Conservation (phyloP, 2,888 invertebrate species). For the Chouioia cunea region DNA sequence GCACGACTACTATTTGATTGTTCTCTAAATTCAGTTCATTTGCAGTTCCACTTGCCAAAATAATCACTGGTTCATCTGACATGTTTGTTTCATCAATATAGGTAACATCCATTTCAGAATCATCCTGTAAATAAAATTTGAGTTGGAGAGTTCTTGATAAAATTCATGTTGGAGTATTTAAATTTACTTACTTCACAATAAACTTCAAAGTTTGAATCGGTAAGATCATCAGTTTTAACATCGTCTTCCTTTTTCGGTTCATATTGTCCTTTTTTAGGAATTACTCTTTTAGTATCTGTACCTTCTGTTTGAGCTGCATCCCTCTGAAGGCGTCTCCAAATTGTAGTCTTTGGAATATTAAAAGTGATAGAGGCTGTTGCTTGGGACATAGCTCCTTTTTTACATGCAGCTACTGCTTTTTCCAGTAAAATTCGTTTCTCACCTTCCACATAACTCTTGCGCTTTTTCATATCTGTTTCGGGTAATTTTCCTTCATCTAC, state of each 20-base stretch:
- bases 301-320: constrained; percentile 52
- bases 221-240: constrained; percentile 36
- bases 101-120: constrained; percentile 63
- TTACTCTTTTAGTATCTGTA: constrained; percentile 20
- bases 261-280: constrained; percentile 3
- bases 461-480: constrained; percentile 61
- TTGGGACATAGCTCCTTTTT: constrained; percentile 68
- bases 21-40: constrained; percentile 61
- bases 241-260: constrained; percentile 15
- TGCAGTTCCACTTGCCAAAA: constrained; percentile 63
- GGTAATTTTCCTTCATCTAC: constrained; percentile 67
- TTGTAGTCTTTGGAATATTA: constrained; percentile 68
- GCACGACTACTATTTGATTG: constrained; percentile 56
- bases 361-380: constrained; percentile 66
- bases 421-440: constrained; percentile 62
- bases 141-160: not conserved
- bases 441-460: constrained; percentile 62
- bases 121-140: constrained; percentile 22
- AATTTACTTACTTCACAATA: constrained; percentile 42
- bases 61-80: constrained; percentile 66
- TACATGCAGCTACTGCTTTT: constrained; percentile 68
- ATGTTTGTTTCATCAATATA: constrained; percentile 65
- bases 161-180: constrained; percentile 18
- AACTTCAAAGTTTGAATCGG: constrained; percentile 40
- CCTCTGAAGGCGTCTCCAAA: constrained; percentile 67